phyloP scores from a whole-genome alignment of 2,113 vertebrate species.

The Larimichthys crocea region DNA sequence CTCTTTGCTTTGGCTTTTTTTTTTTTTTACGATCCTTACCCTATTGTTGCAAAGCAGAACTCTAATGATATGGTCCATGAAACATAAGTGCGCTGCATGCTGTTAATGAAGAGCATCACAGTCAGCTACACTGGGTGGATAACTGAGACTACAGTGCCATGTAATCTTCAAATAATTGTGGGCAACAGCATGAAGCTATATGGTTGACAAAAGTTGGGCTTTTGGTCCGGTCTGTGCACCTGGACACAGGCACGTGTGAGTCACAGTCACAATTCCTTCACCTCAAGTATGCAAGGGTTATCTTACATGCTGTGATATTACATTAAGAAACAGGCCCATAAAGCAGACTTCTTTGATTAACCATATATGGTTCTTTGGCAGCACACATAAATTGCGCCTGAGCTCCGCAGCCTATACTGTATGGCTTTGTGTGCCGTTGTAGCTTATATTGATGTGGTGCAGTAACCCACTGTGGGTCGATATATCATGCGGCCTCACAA shows the following conservation, averaged over 20 bases:
- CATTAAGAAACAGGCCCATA: slow-evolving; percentile 23
- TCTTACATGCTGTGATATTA: slow-evolving; percentile 17
- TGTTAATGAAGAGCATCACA: slow-evolving; percentile 76
- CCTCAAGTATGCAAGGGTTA: background rate
- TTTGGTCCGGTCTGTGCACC: background rate
- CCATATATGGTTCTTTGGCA: slow-evolving; percentile 38
- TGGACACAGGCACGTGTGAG: background rate
- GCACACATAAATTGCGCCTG: slow-evolving; percentile 42
- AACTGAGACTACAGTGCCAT: slow-evolving; percentile 51
- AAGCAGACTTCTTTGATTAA: slow-evolving; percentile 33
- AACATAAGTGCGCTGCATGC: slow-evolving; percentile 69
- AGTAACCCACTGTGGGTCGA: slow-evolving; percentile 74
- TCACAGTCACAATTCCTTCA: background rate
- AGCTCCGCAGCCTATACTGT: slow-evolving; percentile 39
- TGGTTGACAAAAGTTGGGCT: slow-evolving; percentile 15
- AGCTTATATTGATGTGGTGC: slow-evolving; percentile 74
- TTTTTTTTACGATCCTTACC: slow-evolving; percentile 10
- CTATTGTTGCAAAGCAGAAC: slow-evolving; percentile 59
- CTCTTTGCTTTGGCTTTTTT: background rate
- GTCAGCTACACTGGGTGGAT: slow-evolving; percentile 47
- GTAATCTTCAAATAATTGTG: slow-evolving; percentile 70
- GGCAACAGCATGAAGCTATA: slow-evolving; percentile 31
- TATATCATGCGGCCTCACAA: slow-evolving; percentile 73
- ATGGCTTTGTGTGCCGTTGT: slow-evolving; percentile 57
- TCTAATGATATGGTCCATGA: slow-evolving; percentile 73